These are phyloP conservation scores for Gobionotothen gibberifrons DNA, from an alignment of 2,797 vertebrate genomes.

Conservation along the genomic window DNA sequence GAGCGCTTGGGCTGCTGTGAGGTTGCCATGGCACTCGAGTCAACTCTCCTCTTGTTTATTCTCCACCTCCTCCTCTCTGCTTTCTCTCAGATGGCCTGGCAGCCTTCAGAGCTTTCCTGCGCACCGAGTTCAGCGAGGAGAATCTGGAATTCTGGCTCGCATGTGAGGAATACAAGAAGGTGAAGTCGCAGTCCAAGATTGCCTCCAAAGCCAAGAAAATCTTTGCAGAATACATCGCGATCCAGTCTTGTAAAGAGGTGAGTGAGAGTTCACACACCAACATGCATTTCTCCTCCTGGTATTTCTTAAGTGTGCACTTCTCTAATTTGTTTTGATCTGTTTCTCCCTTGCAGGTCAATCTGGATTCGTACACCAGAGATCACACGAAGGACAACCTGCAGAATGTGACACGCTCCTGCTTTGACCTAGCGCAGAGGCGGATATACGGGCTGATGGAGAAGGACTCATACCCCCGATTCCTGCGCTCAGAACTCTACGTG, in stretches of 20 bases:
- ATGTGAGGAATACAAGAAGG: constrained; percentile 97
- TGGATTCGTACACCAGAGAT: constrained; percentile 95
- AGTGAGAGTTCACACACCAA: constrained; percentile 42
- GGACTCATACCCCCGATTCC: constrained; percentile 97
- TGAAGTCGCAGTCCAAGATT: constrained; percentile 98
- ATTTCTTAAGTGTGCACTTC: not conserved
- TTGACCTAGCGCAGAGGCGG: constrained; percentile 94
- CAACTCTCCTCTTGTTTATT: constrained; percentile 73
- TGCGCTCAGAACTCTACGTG: constrained; percentile 96
- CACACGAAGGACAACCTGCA: constrained; percentile 98
- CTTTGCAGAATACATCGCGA: constrained; percentile 95
- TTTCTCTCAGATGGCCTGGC: constrained; percentile 91
- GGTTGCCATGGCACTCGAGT: constrained; percentile 80
- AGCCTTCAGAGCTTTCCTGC: constrained; percentile 95
- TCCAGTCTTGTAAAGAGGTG: constrained; percentile 99
- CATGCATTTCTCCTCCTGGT: not conserved
- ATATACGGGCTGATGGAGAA: constrained; percentile 98
- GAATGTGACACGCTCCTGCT: constrained; percentile 92
- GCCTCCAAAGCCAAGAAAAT: constrained; percentile 96
- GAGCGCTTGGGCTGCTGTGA: constrained; percentile 59
- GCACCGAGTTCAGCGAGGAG: constrained; percentile 98
- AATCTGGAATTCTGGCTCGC: constrained; percentile 99
- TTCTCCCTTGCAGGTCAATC: constrained; percentile 87
- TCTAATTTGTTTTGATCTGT: not conserved
- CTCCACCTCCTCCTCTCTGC: constrained; percentile 51